Base-by-base conservation (phyloP, 2,888 invertebrate genomes). In the Temnothorax unifasciatus region DNA sequence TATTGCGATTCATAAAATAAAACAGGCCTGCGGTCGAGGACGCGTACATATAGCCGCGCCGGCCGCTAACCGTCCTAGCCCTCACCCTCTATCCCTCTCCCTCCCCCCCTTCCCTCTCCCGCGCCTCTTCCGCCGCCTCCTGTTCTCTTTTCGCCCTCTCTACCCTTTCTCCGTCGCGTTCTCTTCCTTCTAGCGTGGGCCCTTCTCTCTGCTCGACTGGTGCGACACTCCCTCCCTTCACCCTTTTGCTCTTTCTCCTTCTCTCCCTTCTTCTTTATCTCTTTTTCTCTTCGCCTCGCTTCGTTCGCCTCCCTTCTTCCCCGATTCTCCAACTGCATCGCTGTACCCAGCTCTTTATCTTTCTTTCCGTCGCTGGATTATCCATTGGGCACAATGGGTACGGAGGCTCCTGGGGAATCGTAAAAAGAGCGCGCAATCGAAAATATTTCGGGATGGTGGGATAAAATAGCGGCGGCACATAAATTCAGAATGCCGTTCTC, bases 1-100 rank as follows among this genome's bases (percentile, higher is more conserved):
- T 95, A 94, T 95, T 93, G 94, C 94, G 93, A 94, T 95, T 94
- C 94, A 94, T 95, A 94, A 95, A 95, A 95, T 95, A 94, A 95
- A 95, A 95, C 93, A 93, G 93, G 93, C 93, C 93, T 94, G 95
- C 92, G 94, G 95, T 95, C 93, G 93, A 93, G 93, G 91, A 92
- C 92, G 92, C 93, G 91, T 90, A 92, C 93, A 93, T 93, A 93
- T 92, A 94, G 91, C 92, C 91, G 88, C 91, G 88, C 85, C 85
- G 92, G 91, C 90, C 90, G 92, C 91, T 92, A 92, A 93, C 92
- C 93, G 91, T 92, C 90, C 92, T 91, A 86, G 89, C 90, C 93
- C 89, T 90, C 89, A 90, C 88, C 90, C 82, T 85, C 88, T 77
- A 71, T 68, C 86, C 86, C 83, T 86, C 81, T 71, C 66, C 83